Percentiles rank a stretch among this genome's conserved stretches.
These are phyloP conservation scores for Anisognathus igniventris DNA, from an alignment of 2,797 vertebrate genomes.

Conservation along the genomic window DNA sequence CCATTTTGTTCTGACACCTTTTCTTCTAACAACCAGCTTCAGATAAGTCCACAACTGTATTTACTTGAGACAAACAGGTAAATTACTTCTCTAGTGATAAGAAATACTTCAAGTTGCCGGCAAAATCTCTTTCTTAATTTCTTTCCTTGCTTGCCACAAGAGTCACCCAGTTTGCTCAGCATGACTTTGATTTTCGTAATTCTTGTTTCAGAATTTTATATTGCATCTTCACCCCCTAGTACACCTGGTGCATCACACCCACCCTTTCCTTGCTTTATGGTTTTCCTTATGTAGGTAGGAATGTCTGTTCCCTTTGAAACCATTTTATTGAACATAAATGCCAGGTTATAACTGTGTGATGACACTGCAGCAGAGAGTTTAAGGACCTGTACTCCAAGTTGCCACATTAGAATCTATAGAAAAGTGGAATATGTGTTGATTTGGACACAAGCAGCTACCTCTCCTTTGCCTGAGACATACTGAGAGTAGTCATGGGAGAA, in stretches of 20 bases:
- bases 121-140: not conserved
- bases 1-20: constrained; percentile 29
- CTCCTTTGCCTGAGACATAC: not conserved
- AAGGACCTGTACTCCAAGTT: not conserved
- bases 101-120: not conserved
- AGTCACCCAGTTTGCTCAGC: not conserved
- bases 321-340: not conserved
- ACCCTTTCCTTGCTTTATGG: not conserved
- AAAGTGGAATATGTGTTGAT: not conserved
- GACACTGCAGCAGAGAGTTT: not conserved
- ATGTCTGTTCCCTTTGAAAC: not conserved
- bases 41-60: not conserved
- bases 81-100: not conserved
- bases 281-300: not conserved
- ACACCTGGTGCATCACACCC: not conserved
- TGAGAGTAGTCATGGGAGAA: not conserved
- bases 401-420: not conserved
- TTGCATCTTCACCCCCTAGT: not conserved
- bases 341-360: not conserved
- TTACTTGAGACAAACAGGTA: not conserved
- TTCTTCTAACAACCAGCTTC: not conserved
- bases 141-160: not conserved
- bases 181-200: not conserved
- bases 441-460: not conserved
- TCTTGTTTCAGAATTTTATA: not conserved